These are phyloP conservation scores for Ceratina australensis DNA, from an alignment of 1,140 invertebrate species.

Conservation along the genomic window DNA sequence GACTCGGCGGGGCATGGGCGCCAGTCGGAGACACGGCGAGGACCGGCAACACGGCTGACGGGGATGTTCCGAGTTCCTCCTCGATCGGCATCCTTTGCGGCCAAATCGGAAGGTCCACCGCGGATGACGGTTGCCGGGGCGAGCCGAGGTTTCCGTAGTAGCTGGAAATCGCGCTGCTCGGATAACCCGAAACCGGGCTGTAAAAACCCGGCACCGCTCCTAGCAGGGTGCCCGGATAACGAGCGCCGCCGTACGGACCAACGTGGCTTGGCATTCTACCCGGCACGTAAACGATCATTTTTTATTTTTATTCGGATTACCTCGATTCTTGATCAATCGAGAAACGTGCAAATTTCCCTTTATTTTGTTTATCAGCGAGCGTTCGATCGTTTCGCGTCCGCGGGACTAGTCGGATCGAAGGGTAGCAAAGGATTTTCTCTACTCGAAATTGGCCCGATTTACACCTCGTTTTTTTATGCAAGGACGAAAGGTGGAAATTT, in stretches of 20 bases:
- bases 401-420: too few species aligned
- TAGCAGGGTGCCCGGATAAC: slow-evolving; percentile 74
- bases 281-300: slow-evolving; percentile 79
- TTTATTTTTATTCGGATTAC: slow-evolving; percentile 30
- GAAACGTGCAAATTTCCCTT: slow-evolving; percentile 57
- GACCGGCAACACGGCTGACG: slow-evolving; percentile 39
- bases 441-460: slow-evolving; percentile 8
- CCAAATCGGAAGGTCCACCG: slow-evolving; percentile 75
- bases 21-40: slow-evolving; percentile 57
- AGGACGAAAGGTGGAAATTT: slow-evolving; percentile 29
- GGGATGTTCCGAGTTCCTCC: slow-evolving; percentile 66
- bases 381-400: neutral
- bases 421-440: too few species aligned
- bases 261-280: slow-evolving; percentile 79
- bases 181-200: slow-evolving; percentile 67
- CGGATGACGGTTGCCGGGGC: slow-evolving; percentile 54
- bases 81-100: slow-evolving; percentile 75
- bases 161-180: slow-evolving; percentile 55
- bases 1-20: slow-evolving; percentile 74
- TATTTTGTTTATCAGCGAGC: neutral
- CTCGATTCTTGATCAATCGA: slow-evolving; percentile 31
- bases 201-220: slow-evolving; percentile 69
- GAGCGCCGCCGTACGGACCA: slow-evolving; percentile 73
- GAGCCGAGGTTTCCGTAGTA: slow-evolving; percentile 68
- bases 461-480: too few species aligned